Conservation (phyloP, 1,140 invertebrate species). For the Aphelinus certus region DNA sequence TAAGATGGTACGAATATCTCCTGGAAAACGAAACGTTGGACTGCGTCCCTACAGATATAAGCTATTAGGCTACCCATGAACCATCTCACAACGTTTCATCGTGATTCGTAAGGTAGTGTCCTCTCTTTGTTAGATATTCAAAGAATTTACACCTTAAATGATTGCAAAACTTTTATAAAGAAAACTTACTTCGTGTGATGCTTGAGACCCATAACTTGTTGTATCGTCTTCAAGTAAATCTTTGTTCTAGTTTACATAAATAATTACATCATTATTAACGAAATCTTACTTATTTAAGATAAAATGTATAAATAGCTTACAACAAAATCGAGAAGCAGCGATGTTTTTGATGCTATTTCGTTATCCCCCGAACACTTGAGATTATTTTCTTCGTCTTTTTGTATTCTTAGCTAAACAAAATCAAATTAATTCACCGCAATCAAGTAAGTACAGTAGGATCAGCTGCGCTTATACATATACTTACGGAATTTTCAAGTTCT, state of each 20-base stretch:
- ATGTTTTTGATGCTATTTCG: slow-evolving; percentile 50
- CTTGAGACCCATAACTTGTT: slow-evolving; percentile 18
- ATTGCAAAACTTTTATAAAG: too few relatives aligned
- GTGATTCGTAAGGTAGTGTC: too few relatives aligned
- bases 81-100: too few relatives aligned
- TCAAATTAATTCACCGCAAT: slow-evolving; percentile 1
- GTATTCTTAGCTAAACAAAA: slow-evolving; percentile 49
- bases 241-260: slow-evolving; percentile 33
- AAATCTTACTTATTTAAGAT: slow-evolving; percentile 25
- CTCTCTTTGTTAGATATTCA: too few relatives aligned
- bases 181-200: too few relatives aligned
- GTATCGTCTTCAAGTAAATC: slow-evolving; percentile 41
- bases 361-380: slow-evolving; percentile 47
- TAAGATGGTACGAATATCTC: too few relatives aligned
- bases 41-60: too few relatives aligned
- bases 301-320: slow-evolving; percentile 44
- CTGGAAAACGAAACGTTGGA: too few relatives aligned
- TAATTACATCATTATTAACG: slow-evolving; percentile 15
- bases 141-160: too few relatives aligned
- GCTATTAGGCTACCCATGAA: too few relatives aligned
- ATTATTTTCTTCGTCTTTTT: slow-evolving; percentile 49
- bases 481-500: slow-evolving; percentile 54
- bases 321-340: slow-evolving; percentile 40
- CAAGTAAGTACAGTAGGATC: neutral
- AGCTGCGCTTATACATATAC: slow-evolving; percentile 11